phyloP scores from a whole-genome alignment of 2,113 vertebrate species.

The Cisticola juncidis region DNA sequence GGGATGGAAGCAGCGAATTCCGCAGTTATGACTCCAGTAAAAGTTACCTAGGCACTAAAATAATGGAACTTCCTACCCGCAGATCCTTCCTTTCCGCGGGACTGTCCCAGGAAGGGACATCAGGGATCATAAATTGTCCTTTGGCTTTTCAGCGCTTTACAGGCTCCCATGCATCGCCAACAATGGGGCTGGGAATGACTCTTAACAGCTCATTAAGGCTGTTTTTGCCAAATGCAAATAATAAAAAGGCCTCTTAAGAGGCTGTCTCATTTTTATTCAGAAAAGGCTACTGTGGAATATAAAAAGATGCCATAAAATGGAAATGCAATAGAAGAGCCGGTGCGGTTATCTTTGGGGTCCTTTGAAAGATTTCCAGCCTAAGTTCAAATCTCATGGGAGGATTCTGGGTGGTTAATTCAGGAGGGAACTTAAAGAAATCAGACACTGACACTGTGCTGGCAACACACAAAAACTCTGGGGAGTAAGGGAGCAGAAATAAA shows the following conservation, averaged over 20 bases:
- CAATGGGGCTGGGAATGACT: constrained; percentile 68
- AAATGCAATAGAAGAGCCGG: constrained; percentile 44
- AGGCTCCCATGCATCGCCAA: constrained; percentile 68
- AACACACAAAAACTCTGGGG: not conserved
- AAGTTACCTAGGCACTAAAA: constrained; percentile 44
- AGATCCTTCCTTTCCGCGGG: constrained; percentile 57
- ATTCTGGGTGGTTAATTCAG: not conserved
- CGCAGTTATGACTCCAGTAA: constrained; percentile 17
- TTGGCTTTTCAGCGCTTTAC: constrained; percentile 74
- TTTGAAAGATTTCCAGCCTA: constrained; percentile 32
- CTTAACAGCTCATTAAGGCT: constrained; percentile 80
- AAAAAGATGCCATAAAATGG: constrained; percentile 78
- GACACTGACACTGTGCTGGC: not conserved
- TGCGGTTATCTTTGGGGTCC: constrained; percentile 25
- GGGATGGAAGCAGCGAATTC: constrained; percentile 22
- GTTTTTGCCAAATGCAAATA: constrained; percentile 78
- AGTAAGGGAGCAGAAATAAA: not conserved
- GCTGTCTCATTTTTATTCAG: constrained; percentile 76
- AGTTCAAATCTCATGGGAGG: not conserved
- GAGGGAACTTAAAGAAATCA: not conserved
- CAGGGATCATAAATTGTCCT: constrained; percentile 73
- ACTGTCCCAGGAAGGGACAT: constrained; percentile 72
- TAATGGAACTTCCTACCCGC: constrained; percentile 45
- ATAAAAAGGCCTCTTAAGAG: constrained; percentile 74
- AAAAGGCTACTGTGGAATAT: constrained; percentile 67